Base-by-base conservation (phyloP, 2,888 invertebrate species). In the Microplitis deprimator region DNA sequence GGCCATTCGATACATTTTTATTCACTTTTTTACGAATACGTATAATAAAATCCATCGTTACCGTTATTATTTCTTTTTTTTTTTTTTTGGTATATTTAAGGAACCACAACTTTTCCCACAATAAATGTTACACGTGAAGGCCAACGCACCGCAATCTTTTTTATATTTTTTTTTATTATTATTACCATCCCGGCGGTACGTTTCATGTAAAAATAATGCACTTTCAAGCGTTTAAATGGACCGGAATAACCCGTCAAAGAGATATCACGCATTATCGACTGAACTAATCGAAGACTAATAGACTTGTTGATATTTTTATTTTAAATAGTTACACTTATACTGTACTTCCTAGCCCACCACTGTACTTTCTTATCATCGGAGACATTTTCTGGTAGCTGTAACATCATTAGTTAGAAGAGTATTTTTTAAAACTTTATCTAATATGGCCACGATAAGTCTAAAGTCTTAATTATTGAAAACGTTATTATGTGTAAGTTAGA, bases 71-170 rank as follows among this genome's bases (percentile, higher is more conserved):
- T 68, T 17, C 10, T 67, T 16, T 62, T 69, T 29, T 60, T 77
- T 77, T 62, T 80, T 6, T 17, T 60, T 17, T 41, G 39, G 13
- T 16, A 60, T 10, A 41, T 6, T 60, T 8, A 29, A n/a, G 17
- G 29, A 20, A 62, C 68, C 68, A 65, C 17, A 10, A n/a, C 39
- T 81, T 84, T 86, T 86, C 85, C 84, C 84, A 85, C 82, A 84
- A 84, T 83, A 86, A 87, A 85, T 82, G 83, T 79, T 80, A 81
- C 86, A 84, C 84, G 85, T 84, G 84, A 73, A 79, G 20, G 64
- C 41, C 59, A 75, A 77, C 75, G 75, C 73, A 17, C 29, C 29
- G 29, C 29, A 29, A 29, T 29, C 29, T 29, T 29, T 29, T 29
- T 29, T 29, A 29, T 29, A 29, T 29, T 29, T 29, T 29, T 29